These are phyloP conservation scores for Apomyelois bistriatella DNA, from an alignment of 2,888 invertebrate species.

Conservation along the genomic window DNA sequence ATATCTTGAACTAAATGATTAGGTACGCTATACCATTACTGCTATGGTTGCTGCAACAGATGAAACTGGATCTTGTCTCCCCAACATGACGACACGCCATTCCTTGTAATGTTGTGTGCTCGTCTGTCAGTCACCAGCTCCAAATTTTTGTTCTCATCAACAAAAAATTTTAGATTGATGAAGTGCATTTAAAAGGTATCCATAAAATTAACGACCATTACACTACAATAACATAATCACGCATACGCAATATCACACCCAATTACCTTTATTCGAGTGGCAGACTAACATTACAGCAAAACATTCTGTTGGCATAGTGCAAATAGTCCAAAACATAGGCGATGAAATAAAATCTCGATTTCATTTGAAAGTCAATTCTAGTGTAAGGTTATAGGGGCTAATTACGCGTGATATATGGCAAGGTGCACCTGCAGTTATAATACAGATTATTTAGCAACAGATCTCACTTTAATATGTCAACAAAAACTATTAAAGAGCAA, in stretches of 20 bases:
- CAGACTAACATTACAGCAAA: slow-evolving; percentile 8
- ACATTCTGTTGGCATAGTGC: slow-evolving; percentile 6
- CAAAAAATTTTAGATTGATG: too few species aligned
- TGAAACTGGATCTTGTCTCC: too few species aligned
- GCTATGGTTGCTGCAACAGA: too few species aligned
- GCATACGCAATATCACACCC: background rate
- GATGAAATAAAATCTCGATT: background rate
- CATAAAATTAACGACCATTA: too few species aligned
- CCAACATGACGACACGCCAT: too few species aligned
- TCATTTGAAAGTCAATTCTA: slow-evolving; percentile 7
- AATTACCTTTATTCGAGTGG: background rate
- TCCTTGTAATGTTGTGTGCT: too few species aligned
- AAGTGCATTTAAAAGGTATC: too few species aligned
- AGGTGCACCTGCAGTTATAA: slow-evolving; percentile 7
- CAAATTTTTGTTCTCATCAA: too few species aligned
- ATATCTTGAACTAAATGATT: too few species aligned
- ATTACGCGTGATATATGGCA: slow-evolving; percentile 4
- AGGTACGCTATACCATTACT: too few species aligned
- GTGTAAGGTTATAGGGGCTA: background rate
- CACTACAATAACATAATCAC: background rate
- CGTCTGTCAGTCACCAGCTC: too few species aligned
- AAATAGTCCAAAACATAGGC: slow-evolving; percentile 8
- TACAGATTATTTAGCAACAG: slow-evolving; percentile 11
- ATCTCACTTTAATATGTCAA: background rate
- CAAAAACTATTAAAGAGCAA: too few species aligned